These are phyloP conservation scores for Tauraco hartlaubi DNA, from an alignment of 2,797 vertebrate species.

Conservation along the genomic window DNA sequence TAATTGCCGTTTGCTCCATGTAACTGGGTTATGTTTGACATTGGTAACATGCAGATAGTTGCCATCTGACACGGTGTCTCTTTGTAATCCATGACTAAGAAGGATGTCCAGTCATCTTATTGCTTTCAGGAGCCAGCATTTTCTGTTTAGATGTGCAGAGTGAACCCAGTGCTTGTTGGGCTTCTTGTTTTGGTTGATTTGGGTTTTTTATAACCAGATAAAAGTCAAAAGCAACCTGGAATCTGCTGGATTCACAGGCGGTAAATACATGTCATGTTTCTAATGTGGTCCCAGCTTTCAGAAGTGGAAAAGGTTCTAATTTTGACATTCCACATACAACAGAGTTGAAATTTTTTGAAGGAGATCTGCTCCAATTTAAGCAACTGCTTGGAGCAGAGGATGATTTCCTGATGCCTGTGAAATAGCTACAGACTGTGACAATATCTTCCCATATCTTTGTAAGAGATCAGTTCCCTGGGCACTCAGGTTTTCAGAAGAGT, in stretches of 20 bases:
- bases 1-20: not conserved
- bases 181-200: not conserved
- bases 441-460: not conserved
- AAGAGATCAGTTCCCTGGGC: not conserved
- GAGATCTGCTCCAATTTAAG: not conserved
- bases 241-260: not conserved
- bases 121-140: not conserved
- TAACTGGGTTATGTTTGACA: not conserved
- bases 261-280: not conserved
- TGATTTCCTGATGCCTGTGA: not conserved
- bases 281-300: not conserved
- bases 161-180: not conserved
- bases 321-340: not conserved
- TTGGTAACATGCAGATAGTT: fast-evolving
- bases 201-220: fast-evolving
- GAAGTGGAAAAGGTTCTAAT: not conserved
- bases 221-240: not conserved
- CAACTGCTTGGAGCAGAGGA: not conserved
- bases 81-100: not conserved
- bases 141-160: not conserved
- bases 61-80: not conserved
- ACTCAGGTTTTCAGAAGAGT: not conserved
- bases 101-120: not conserved
- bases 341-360: fast-evolving
- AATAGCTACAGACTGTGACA: not conserved